These are phyloP conservation scores for Lycophotia porphyrea DNA, from an alignment of 2,888 invertebrate species.

Conservation along the genomic window DNA sequence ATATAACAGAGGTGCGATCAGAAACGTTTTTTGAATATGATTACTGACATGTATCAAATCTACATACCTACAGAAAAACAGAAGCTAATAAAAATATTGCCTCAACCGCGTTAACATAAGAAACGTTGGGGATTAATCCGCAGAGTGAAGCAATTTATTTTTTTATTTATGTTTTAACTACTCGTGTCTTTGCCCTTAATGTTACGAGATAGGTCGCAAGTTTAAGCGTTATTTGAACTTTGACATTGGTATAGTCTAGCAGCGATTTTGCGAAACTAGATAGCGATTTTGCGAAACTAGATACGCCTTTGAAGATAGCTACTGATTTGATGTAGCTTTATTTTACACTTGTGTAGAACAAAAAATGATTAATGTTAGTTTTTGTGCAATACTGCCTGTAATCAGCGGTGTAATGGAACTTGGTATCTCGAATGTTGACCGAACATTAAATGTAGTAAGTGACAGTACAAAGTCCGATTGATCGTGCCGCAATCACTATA, in stretches of 20 bases:
- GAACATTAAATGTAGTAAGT: slow-evolving; percentile 16
- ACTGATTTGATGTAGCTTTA: slow-evolving; percentile 7
- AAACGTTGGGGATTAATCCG: slow-evolving; percentile 34
- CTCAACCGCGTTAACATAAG: slow-evolving; percentile 7
- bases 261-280: slow-evolving; percentile 51
- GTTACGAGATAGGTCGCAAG: slow-evolving; percentile 50
- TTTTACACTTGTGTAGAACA: neutral
- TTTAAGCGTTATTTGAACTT: slow-evolving; percentile 64
- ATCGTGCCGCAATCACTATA: neutral
- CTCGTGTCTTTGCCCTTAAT: slow-evolving; percentile 39
- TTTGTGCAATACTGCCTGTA: neutral
- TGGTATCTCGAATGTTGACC: slow-evolving; percentile 4
- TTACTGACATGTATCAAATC: slow-evolving; percentile 31
- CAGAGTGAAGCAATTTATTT: slow-evolving; percentile 34
- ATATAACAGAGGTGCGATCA: slow-evolving; percentile 16
- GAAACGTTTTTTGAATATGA: slow-evolving; percentile 46
- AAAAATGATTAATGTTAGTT: slow-evolving; percentile 14
- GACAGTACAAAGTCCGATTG: slow-evolving; percentile 17
- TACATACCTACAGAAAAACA: slow-evolving; percentile 30
- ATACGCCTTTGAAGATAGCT: slow-evolving; percentile 24
- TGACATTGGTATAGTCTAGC: slow-evolving; percentile 65
- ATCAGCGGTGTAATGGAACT: neutral
- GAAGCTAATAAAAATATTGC: slow-evolving; percentile 26
- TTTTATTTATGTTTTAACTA: slow-evolving; percentile 40
- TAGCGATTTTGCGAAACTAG: slow-evolving; percentile 50